phyloP scores from a whole-genome alignment of 2,797 vertebrate species.

The Cirrhinus molitorella region DNA sequence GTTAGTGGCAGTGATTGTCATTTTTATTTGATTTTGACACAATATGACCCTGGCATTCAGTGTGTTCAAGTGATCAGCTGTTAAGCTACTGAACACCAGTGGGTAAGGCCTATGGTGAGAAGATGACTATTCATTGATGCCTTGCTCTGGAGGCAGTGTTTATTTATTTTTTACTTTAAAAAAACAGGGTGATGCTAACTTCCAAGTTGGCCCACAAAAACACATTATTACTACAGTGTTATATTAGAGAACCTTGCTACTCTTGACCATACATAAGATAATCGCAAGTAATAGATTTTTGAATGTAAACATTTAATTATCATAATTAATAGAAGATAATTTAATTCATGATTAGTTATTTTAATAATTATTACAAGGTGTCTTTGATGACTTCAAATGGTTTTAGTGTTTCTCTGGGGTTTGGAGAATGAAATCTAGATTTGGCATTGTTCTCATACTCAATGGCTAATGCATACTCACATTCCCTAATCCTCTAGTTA shows the following conservation, averaged over 20 bases:
- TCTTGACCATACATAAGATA: not conserved
- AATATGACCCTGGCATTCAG: no score
- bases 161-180: no score
- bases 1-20: no score
- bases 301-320: conserved; percentile 34
- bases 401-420: conserved; percentile 54
- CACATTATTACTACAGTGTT: not conserved
- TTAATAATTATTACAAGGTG: not conserved
- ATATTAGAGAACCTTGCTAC: not conserved
- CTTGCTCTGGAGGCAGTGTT: no score
- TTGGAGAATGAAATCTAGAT: conserved; percentile 72
- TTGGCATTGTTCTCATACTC: conserved; percentile 60
- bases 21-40: no score
- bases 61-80: no score
- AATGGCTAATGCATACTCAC: not conserved
- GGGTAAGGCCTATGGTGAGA: no score
- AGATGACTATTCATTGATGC: no score
- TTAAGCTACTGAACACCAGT: no score
- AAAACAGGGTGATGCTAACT: not conserved
- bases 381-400: conserved; percentile 16
- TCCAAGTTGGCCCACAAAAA: not conserved
- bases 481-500: conserved; percentile 69
- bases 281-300: conserved; percentile 25
- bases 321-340: conserved; percentile 24
- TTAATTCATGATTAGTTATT: conserved; percentile 8